Conservation (phyloP, 2,888 invertebrate genomes). For the Anorthoa munda region DNA sequence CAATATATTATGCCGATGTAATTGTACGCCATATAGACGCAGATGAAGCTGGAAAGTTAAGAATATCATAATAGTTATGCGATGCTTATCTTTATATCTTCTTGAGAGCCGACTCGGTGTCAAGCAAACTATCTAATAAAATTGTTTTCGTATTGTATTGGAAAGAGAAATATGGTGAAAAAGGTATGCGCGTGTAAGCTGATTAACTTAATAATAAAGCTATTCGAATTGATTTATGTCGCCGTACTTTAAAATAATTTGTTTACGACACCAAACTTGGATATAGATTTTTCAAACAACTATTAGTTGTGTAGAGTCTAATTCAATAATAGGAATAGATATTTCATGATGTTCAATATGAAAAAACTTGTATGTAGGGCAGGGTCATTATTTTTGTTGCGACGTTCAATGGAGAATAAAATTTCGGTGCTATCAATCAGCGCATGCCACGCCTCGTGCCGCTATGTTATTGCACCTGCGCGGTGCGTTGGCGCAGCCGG, state of each 20-base stretch:
- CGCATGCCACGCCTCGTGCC: constrained; percentile 46
- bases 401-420: constrained; percentile 42
- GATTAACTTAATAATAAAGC: constrained; percentile 67
- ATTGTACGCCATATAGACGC: constrained; percentile 63
- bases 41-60: constrained; percentile 67
- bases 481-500: constrained; percentile 67
- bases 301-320: constrained; percentile 53
- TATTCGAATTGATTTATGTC: constrained; percentile 62
- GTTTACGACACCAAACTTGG: constrained; percentile 58
- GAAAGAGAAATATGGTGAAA: constrained; percentile 61
- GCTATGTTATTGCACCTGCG: constrained; percentile 63
- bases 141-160: constrained; percentile 64
- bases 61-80: constrained; percentile 66
- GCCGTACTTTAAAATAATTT: constrained; percentile 66
- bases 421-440: constrained; percentile 59
- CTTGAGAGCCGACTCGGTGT: constrained; percentile 53
- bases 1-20: constrained; percentile 68
- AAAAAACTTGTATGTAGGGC: constrained; percentile 53
- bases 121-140: constrained; percentile 64
- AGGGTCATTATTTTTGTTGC: constrained; percentile 44
- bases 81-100: constrained; percentile 66
- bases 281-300: constrained; percentile 63
- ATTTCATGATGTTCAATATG: constrained; percentile 49
- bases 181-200: constrained; percentile 60
- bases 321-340: constrained; percentile 61